Base-by-base conservation (phyloP, 1,140 invertebrate genomes). In the Platyura marginata region DNA sequence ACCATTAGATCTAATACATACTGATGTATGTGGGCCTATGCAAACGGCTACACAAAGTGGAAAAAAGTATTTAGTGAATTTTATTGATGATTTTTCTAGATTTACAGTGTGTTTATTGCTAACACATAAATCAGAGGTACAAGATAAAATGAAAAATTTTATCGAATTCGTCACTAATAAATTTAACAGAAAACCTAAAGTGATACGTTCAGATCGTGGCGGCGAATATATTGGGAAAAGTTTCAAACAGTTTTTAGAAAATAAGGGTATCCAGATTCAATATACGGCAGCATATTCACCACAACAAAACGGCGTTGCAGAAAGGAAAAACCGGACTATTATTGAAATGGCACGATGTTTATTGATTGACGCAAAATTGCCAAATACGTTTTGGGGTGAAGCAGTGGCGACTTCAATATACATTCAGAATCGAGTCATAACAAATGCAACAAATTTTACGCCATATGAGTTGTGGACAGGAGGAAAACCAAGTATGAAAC, bases 191-290 rank as follows among this genome's bases (percentile, higher is more conserved):
- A 55, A 45, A 46, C 44, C 64, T 2, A 57, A 62, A 44, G 38
- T 22, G 1, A 37, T 71, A 2, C 49, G 57, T 44, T 55, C 52
- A 13, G 65, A 69, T 43, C 65, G 64, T 55, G 64, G 61, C 3
- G 20, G 51, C 8, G 64, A 67, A 29, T 63, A 61, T 46, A 32
- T 57, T 0, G 64, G 61, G 36, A 46, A 49, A 40, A 47, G 55
- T 21, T 40, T 65, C 2, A 46, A 53, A 44, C 40, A 59, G 10
- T 39, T 56, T 6, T 47, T 55, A 2, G 11, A 43, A 21, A 40
- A 25, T 35, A 22, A 41, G 25, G 59, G 57, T 6, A 61, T 66
- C 16, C 41, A 33, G 21, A 59, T 65, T 46, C 51, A 63, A 48
- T 55, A 42, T 8, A 55, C 52, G n/a, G 51, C 57, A 15, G 37